A percentile compares a stretch with the other conserved stretches of the same genome.
Evolutionary conservation across 2,888 invertebrate genomes (phyloP).

Genomic region (Eupithecia insigniata): DNA sequence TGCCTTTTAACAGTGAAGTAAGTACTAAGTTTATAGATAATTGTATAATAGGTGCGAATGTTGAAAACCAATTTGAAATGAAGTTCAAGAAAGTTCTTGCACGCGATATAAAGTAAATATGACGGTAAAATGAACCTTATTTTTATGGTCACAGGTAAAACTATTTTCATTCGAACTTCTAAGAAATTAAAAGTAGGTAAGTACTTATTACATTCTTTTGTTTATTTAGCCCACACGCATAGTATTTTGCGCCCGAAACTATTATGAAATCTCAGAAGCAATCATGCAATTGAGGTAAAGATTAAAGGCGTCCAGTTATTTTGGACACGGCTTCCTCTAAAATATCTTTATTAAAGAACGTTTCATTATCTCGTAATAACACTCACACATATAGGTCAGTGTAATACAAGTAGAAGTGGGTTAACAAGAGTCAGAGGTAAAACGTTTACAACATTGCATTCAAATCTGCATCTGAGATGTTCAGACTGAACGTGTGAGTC

Average conservation of each 20-base stretch:
- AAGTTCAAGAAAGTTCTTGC: constrained; percentile 12
- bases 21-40: constrained; percentile 1
- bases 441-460: neutral
- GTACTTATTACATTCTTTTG: constrained; percentile 6
- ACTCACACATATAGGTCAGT: constrained; percentile 46
- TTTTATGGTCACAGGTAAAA: neutral
- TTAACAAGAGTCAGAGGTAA: constrained; percentile 8
- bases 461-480: neutral
- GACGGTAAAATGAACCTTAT: constrained; percentile 2
- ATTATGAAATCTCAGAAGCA: constrained; percentile 2
- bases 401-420: constrained; percentile 34
- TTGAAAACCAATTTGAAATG: constrained; percentile 4
- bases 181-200: constrained; percentile 1
- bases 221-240: constrained; percentile 22
- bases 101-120: constrained; percentile 4
- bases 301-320: constrained; percentile 12
- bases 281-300: constrained; percentile 24
- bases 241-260: constrained; percentile 14
- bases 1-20: constrained; percentile 2
- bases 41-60: constrained; percentile 13
- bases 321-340: constrained; percentile 20
- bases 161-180: constrained; percentile 2
- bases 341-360: constrained; percentile 43
- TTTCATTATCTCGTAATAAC: constrained; percentile 44
- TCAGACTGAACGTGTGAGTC: neutral